Base-by-base conservation (phyloP, 2,888 invertebrate genomes). In the Thera obeliscata region DNA sequence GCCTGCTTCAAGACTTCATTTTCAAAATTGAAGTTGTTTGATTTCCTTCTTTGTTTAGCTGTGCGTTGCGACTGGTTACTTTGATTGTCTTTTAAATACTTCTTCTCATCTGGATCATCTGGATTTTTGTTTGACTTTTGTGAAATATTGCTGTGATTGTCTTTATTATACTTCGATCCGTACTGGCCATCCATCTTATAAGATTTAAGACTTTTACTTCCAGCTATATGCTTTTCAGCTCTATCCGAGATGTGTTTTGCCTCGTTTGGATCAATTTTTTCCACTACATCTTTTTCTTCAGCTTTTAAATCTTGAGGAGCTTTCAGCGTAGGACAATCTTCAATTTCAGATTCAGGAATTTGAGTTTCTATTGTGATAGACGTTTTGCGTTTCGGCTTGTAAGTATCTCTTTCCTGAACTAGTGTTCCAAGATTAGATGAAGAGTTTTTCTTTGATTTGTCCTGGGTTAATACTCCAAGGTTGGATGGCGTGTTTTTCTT, bases 1-100 rank as follows among this genome's bases (percentile, higher is more conserved):
- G 94, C 95, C 74, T 91, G 93, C 78, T 94, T 94, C 56, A 95
- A 83, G 11, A 94, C 94, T 79, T 95, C 95, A 71, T 92, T 95
- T 80, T 95, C 95, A 36, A 93, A 92, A 77, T 94, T 94, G 70
- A 95, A 95, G 73, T 95, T 94, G 74, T 95, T 95, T 0, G 95
- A 93, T 76, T 93, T 93, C 69, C 86, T 81, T 73, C 92, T 86
- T 62, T 87, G 73, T 69, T 79, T 85, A 35, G 83, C 86, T 35
- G 86, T 87, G 33, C 87, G 84, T 70, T 79, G 79, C 1, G 92
- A 92, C 63, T 92, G 92, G 78, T 91, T 92, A 66, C 93, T 94
- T 61, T 89, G 91, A 73, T 90, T 93, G 71, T 93, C 92, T 83
- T 86, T 91, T 46, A 91, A 79, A 76, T 92, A 91, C 75, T 93